phyloP scores from a whole-genome alignment of 2,797 vertebrate genomes.

The Austrolebias charrua region DNA sequence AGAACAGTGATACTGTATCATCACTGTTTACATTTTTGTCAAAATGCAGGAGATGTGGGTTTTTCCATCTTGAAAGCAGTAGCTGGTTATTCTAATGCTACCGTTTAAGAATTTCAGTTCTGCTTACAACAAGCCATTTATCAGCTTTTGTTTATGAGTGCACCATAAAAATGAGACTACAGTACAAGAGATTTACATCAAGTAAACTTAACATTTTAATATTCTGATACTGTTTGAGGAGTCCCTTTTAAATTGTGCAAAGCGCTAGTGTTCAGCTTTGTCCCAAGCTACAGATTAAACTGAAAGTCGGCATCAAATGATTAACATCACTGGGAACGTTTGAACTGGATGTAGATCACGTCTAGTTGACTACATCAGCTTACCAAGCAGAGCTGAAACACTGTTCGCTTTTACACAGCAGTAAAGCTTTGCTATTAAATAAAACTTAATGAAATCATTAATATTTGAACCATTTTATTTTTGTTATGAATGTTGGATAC shows the following conservation, averaged over 20 bases:
- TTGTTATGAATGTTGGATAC: neutral
- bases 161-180: neutral
- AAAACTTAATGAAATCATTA: neutral
- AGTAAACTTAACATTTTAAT: neutral
- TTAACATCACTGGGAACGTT: slow-evolving; percentile 64
- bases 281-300: slow-evolving; percentile 50
- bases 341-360: slow-evolving; percentile 65
- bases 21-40: slow-evolving; percentile 1
- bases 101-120: slow-evolving; percentile 37
- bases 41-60: neutral
- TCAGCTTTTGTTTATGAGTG: slow-evolving; percentile 11
- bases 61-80: slow-evolving; percentile 17
- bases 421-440: neutral
- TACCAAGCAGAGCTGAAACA: slow-evolving; percentile 43
- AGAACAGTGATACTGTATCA: neutral
- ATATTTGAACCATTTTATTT: neutral
- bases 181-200: slow-evolving; percentile 8
- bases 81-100: slow-evolving; percentile 18
- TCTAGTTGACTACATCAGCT: slow-evolving; percentile 55
- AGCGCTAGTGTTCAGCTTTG: slow-evolving; percentile 48
- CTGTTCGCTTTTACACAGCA: neutral
- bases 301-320: slow-evolving; percentile 58
- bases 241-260: slow-evolving; percentile 24
- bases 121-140: slow-evolving; percentile 27
- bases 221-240: slow-evolving; percentile 18